Base-by-base conservation (phyloP, 2,797 vertebrate genomes). In the Rhabdophis nuchalis region DNA sequence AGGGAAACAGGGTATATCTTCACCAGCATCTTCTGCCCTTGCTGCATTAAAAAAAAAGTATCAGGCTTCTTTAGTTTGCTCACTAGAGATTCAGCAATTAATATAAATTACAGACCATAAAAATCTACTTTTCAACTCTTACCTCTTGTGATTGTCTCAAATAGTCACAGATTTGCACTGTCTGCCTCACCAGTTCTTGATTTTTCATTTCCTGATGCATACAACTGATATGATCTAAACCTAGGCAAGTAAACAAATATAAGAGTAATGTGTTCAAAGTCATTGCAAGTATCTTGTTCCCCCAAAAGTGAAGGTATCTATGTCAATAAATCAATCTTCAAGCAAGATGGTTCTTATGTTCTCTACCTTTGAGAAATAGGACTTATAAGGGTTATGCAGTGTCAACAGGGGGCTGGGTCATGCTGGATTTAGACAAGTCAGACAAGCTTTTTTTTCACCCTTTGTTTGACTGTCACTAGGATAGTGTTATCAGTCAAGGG, bases 111-210 rank as follows among this genome's bases (percentile, higher is more conserved):
- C 27, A 87, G 2, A 82, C 53, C 11, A 4, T 57, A 89, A 53
- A 89, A 36, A 89, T 25, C 20, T 85, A 41, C 6, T 12, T 68
- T 27, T 53, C 25, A 90, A 36, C 50, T 58, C 50, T 97, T 98
- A 99, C 99, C 98, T 98, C 98, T 95, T 1, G 94, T 46, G 96
- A 95, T 58, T 93, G 96, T 36, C 96, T 96, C 64, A 97, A 94
- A 92, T 97, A 96, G 94, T 97, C 97, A 94, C 92, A 96, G 90
- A 94, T 94, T 36, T 96, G 96, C 60, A 96, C 36, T 1, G 95
- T 60, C 82, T 94, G 96, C 61, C 92, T 95, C 86, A 89, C 2
- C 0, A 93, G 90, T 85, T 96, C 96, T 93, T 96, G 96, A 57
- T 72, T 95, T 96, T 97, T 97, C 89, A 93, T 95, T 95, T 97